Conservation (phyloP, 2,797 vertebrate genomes). For the Hoplostethus atlanticus region DNA sequence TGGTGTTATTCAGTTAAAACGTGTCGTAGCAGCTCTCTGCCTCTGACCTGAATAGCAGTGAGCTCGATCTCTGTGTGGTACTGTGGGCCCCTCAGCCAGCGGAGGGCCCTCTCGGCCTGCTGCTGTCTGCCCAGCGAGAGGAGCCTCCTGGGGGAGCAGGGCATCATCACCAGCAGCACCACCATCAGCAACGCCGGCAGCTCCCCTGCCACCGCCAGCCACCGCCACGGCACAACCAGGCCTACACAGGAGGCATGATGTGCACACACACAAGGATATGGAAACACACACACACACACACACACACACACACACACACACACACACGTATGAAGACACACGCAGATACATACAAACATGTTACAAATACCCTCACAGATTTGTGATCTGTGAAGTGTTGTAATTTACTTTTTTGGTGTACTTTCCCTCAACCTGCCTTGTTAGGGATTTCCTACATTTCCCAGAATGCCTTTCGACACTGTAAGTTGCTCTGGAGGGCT, state of each 20-base stretch:
- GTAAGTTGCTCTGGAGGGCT: no score
- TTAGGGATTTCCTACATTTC: no score
- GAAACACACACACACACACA: not conserved
- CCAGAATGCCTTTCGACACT: no score
- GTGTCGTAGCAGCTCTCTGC: no score
- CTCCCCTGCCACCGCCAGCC: slow-evolving; percentile 91
- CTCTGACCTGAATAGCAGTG: slow-evolving; percentile 83
- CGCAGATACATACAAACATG: no score
- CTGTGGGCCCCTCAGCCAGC: slow-evolving; percentile 88
- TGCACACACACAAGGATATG: not conserved
- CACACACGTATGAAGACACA: no score
- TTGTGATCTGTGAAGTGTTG: no score
- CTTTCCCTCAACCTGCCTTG: no score
- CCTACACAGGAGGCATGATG: slow-evolving; percentile 72
- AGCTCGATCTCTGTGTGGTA: slow-evolving; percentile 84
- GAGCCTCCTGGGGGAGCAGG: slow-evolving; percentile 93
- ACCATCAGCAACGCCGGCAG: slow-evolving; percentile 89
- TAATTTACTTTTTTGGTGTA: no score
- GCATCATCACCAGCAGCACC: slow-evolving; percentile 90
- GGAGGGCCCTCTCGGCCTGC: slow-evolving; percentile 84
- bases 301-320: not conserved
- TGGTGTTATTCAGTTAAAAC: no score
- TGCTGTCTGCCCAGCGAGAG: slow-evolving; percentile 85
- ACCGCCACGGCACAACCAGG: slow-evolving; percentile 91
- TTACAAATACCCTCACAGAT: no score